These are phyloP conservation scores for Dilophus febrilis DNA, from an alignment of 2,888 invertebrate species.

Conservation along the genomic window DNA sequence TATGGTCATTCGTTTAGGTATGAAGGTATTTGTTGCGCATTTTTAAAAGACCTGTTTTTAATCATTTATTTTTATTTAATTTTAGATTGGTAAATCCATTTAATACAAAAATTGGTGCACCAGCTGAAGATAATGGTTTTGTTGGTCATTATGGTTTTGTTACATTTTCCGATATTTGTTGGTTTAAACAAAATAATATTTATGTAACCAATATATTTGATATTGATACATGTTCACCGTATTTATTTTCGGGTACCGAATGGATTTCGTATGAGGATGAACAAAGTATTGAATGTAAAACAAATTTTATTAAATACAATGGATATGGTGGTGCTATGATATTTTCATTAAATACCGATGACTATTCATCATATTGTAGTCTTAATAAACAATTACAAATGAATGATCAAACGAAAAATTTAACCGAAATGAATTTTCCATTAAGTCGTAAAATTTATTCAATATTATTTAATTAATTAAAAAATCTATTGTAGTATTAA, in stretches of 20 bases:
- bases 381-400: slow-evolving; percentile 6
- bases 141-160: slow-evolving; percentile 44
- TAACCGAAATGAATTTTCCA: slow-evolving; percentile 22
- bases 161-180: slow-evolving; percentile 50
- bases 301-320: slow-evolving; percentile 41
- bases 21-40: slow-evolving; percentile 2
- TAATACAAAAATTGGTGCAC: slow-evolving; percentile 51
- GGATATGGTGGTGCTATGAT: slow-evolving; percentile 68
- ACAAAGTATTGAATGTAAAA: slow-evolving; percentile 45
- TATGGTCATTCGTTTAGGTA: slow-evolving; percentile 46
- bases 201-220: slow-evolving; percentile 42
- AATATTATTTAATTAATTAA: slow-evolving; percentile 9
- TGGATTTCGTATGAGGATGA: slow-evolving; percentile 75
- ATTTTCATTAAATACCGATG: slow-evolving; percentile 67
- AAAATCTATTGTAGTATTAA: too few relatives aligned
- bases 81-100: slow-evolving; percentile 43
- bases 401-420: slow-evolving; percentile 4
- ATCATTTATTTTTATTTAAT: not conserved
- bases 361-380: slow-evolving; percentile 43
- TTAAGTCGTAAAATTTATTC: slow-evolving; percentile 15
- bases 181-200: slow-evolving; percentile 37
- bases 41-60: not conserved
- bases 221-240: slow-evolving; percentile 55
- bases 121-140: slow-evolving; percentile 49
- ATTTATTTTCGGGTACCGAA: slow-evolving; percentile 46